Base-by-base conservation (phyloP, 2,797 vertebrate species). In the Intellagama lesueurii region DNA sequence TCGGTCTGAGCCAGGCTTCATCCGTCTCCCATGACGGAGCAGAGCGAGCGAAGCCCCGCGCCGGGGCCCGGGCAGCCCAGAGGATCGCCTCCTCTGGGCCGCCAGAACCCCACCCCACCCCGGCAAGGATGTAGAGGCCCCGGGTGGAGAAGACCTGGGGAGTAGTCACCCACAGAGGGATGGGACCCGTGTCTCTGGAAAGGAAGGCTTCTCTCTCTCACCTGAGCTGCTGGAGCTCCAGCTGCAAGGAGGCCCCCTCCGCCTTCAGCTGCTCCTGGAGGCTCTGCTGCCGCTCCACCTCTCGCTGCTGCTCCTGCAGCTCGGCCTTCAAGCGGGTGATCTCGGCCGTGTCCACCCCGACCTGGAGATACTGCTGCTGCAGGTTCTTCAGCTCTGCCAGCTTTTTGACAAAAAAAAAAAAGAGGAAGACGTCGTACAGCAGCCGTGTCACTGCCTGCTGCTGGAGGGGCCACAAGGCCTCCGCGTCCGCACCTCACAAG, bases 341-440 rank as follows among this genome's bases (percentile, higher is more conserved):
- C 28, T 96, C 97, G 60, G 92, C 97, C 3, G 96, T 95, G 89
- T 96, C 98, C 96, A 85, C 97, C 94, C 96, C 98, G 0, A 98
- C 96, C 2, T 97, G 96, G 86, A 98, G 95, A 92, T 98, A 96
- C 12, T 99, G 98, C 7, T 97, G 96, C 92, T 97, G 97, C 89
- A 98, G 98, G 85, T 95, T 97, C 94, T 98, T 97, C 87, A 99
- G 94, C 92, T 99, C 98, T 89, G 98, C 98, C 84, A 99, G 94
- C 98, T 99, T 92, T 40, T 90, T 89, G 4, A 16, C 1, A 44
- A 89, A 91, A 88, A 93, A 44, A 85, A n/a, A 94, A 85, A 91
- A 64, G 19, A 89, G 91, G 88, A 93, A 44, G 83, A 30, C 19
- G 60, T 5, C 2, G 16, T 4, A 64, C 16, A 5, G 60, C 16